Conservation (phyloP, 2,113 vertebrate genomes). For the Lophius piscatorius region DNA sequence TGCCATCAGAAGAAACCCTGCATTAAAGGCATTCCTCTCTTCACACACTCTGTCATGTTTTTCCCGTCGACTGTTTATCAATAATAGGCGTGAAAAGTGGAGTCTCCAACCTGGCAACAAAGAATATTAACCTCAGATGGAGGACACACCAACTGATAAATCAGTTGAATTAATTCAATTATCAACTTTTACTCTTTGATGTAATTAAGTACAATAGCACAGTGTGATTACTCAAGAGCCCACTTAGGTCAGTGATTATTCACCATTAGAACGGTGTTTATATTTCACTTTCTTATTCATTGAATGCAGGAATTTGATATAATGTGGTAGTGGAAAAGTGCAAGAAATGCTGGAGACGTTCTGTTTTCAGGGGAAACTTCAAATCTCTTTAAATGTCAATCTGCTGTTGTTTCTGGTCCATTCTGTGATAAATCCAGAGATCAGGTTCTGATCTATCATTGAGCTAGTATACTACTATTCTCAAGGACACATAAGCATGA, state of each 20-base stretch:
- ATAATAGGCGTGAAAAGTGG: constrained; percentile 4
- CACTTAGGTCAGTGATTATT: too few species aligned
- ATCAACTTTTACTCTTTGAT: background rate
- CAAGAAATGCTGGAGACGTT: too few species aligned
- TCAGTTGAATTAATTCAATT: background rate
- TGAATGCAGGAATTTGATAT: too few species aligned
- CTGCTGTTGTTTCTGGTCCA: too few species aligned
- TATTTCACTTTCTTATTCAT: too few species aligned
- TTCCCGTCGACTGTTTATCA: background rate
- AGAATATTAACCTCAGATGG: background rate
- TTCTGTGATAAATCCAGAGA: too few species aligned
- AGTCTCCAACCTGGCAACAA: background rate
- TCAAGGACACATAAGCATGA: background rate
- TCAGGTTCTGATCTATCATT: too few species aligned
- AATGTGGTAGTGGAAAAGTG: too few species aligned
- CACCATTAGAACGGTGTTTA: too few species aligned
- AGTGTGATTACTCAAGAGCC: too few species aligned
- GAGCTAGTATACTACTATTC: background rate
- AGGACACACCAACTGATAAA: background rate
- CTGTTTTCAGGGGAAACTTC: too few species aligned
- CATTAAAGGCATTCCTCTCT: constrained; percentile 55
- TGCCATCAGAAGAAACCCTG: constrained; percentile 56
- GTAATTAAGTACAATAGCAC: background rate
- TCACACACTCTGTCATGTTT: background rate
- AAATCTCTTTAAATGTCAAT: too few species aligned